A percentile compares a stretch with the other conserved stretches of the same genome.
Conservation (phyloP, 2,888 invertebrate genomes). For the Orthonevra nobilis region DNA sequence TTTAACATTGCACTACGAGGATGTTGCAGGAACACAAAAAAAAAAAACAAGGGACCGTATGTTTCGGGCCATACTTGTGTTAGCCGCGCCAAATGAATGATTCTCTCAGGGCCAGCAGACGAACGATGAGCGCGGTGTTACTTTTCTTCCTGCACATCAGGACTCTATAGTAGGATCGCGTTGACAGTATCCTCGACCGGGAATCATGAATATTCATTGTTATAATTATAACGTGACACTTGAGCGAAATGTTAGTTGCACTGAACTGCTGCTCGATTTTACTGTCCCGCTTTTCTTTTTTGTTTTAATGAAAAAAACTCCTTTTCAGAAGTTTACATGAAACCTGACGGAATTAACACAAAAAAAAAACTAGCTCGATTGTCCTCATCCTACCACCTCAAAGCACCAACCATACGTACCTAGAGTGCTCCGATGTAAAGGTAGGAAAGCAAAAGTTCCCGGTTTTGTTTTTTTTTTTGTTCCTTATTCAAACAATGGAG, state of each 20-base stretch:
- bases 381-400: no score
- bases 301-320: slow-evolving; percentile 29
- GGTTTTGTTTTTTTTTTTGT: no score
- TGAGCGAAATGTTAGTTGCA: slow-evolving; percentile 55
- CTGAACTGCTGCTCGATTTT: slow-evolving; percentile 29
- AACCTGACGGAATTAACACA: slow-evolving; percentile 41
- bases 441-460: slow-evolving; percentile 44
- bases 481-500: slow-evolving; percentile 67
- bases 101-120: slow-evolving; percentile 69
- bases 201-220: slow-evolving; percentile 66
- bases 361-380: no score
- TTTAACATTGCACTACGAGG: slow-evolving; percentile 66
- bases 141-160: slow-evolving; percentile 47
- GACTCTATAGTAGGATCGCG: slow-evolving; percentile 31
- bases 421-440: slow-evolving; percentile 42
- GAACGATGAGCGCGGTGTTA: slow-evolving; percentile 38
- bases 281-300: not conserved
- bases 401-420: no score
- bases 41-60: slow-evolving; percentile 15
- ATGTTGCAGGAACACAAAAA: slow-evolving; percentile 10
- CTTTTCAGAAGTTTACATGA: slow-evolving; percentile 35
- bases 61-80: slow-evolving; percentile 21
- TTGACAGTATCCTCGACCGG: slow-evolving; percentile 33
- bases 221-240: slow-evolving; percentile 69
- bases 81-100: slow-evolving; percentile 45